Evolutionary conservation across 2,113 vertebrate species (phyloP).

Genomic region (Callorhinus ursinus): DNA sequence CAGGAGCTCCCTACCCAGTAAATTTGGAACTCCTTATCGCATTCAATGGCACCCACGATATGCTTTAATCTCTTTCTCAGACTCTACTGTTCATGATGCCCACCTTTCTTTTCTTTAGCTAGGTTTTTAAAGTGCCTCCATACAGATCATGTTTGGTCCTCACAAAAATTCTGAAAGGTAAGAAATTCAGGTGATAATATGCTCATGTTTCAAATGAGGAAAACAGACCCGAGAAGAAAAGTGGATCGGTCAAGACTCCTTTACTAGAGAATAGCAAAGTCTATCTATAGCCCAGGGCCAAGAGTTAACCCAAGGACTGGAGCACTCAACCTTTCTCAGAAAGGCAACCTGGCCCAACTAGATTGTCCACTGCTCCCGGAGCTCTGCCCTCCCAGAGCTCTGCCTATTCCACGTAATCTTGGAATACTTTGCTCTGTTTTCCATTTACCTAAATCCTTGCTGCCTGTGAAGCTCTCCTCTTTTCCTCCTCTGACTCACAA

Average conservation of each 20-base stretch:
- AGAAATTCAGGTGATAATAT: neutral
- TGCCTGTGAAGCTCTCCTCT: neutral
- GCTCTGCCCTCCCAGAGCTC: neutral
- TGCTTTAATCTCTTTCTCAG: neutral
- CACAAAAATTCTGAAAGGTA: neutral
- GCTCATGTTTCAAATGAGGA: neutral
- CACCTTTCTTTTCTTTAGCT: neutral
- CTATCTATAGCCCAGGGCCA: neutral
- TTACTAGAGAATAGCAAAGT: neutral
- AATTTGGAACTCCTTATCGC: neutral
- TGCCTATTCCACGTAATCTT: neutral
- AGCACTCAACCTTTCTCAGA: neutral
- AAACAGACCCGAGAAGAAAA: neutral
- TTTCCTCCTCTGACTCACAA: neutral
- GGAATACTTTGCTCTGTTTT: neutral
- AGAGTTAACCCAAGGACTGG: neutral
- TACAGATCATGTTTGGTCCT: neutral
- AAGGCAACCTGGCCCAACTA: neutral
- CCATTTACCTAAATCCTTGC: neutral
- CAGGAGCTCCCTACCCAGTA: neutral
- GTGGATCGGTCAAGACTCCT: neutral
- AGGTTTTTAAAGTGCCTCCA: neutral
- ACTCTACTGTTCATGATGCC: neutral
- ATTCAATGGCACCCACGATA: neutral
- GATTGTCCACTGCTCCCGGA: neutral